Conservation (phyloP, 2,113 vertebrate genomes). For the Morone chrysops region DNA sequence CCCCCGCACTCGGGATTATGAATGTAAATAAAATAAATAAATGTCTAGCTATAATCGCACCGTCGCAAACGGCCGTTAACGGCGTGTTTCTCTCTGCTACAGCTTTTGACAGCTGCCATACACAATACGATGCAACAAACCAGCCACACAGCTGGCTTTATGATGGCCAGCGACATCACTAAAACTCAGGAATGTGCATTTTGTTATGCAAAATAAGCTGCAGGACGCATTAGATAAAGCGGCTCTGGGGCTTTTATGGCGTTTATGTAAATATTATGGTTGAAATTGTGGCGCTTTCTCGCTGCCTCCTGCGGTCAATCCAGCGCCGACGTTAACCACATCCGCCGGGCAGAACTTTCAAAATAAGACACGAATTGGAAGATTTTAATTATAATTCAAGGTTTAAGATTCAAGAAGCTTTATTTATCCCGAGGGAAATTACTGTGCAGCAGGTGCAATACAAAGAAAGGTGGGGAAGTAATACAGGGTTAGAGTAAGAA, state of each 20-base stretch:
- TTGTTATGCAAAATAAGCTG: background rate
- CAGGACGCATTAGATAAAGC: rapidly evolving
- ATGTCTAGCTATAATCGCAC: rapidly evolving
- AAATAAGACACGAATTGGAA: slow-evolving; percentile 38
- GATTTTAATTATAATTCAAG: no score
- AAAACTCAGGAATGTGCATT: background rate
- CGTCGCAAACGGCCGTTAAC: no score
- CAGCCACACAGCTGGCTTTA: slow-evolving; percentile 7
- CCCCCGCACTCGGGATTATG: background rate
- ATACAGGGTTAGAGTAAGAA: no score
- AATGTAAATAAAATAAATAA: background rate
- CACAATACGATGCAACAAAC: slow-evolving; percentile 39
- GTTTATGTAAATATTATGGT: slow-evolving; percentile 15
- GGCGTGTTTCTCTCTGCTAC: slow-evolving; percentile 2
- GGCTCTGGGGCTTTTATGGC: rapidly evolving
- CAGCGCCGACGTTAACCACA: background rate
- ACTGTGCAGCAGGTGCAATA: no score
- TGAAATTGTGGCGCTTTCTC: slow-evolving; percentile 28
- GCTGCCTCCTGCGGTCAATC: slow-evolving; percentile 4
- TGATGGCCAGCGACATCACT: background rate
- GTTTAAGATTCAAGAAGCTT: no score
- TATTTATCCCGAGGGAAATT: no score
- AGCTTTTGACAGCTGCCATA: slow-evolving; percentile 61
- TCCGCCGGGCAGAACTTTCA: slow-evolving; percentile 17
- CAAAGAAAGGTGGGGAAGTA: no score